Percentiles rank a stretch among this genome's conserved stretches.
These are phyloP conservation scores for Styela clava DNA, from an alignment of 23 tunicate species.

Conservation along the genomic window DNA sequence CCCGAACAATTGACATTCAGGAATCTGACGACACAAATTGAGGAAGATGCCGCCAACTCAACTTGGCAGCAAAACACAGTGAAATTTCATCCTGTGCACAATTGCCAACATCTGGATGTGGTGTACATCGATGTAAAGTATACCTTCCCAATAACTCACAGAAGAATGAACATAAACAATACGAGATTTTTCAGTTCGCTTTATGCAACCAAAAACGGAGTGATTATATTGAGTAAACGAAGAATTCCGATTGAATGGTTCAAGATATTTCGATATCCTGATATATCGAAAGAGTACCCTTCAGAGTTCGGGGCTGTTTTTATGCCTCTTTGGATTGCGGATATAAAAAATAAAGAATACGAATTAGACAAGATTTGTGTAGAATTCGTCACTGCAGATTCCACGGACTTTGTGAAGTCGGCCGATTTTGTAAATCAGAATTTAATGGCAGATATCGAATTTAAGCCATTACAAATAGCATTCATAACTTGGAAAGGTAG, in stretches of 20 bases:
- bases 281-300: conserved; percentile 28
- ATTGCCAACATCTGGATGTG: conserved; percentile 1
- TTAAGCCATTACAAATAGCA: conserved; percentile 4
- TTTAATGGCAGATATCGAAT: neutral
- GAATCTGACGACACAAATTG: no score
- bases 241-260: conserved; percentile 21
- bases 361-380: conserved; percentile 34
- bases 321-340: conserved; percentile 62
- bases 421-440: neutral
- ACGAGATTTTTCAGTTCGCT: conserved; percentile 13
- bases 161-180: neutral
- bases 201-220: conserved; percentile 66
- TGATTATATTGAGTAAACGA: conserved; percentile 23
- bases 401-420: neutral
- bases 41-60: neutral
- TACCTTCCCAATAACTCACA: neutral
- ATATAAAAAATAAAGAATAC: neutral
- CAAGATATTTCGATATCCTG: conserved; percentile 48
- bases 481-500: conserved; percentile 54
- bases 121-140: neutral
- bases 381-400: neutral
- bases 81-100: neutral
- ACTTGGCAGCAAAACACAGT: neutral
- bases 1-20: no score
- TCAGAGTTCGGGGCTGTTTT: conserved; percentile 39